Evolutionary conservation across 2,113 vertebrate species (phyloP).

Genomic region (Scopus umbretta): DNA sequence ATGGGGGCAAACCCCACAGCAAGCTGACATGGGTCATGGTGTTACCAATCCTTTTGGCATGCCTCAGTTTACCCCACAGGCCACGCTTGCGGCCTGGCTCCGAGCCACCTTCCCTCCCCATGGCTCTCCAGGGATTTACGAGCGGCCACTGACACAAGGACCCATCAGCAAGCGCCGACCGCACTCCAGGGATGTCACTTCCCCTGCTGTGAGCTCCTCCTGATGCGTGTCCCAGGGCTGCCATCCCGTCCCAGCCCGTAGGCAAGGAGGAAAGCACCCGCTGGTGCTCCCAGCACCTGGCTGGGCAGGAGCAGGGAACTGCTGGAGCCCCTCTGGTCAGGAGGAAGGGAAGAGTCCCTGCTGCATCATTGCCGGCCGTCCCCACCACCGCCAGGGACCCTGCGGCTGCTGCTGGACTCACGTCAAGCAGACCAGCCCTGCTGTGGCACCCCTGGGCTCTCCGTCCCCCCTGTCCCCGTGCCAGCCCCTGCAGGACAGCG

Average conservation of each 20-base stretch:
- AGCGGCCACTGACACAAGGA: fast-evolving
- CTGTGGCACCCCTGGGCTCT: neutral
- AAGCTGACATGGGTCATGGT: fast-evolving
- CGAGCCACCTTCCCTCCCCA: neutral
- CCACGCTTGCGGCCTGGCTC: neutral
- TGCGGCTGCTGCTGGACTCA: neutral
- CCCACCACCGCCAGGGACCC: neutral
- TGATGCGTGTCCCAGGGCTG: neutral
- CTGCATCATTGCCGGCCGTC: neutral
- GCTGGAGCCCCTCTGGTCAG: neutral
- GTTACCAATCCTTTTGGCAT: neutral
- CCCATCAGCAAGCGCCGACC: neutral
- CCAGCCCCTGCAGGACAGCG: neutral
- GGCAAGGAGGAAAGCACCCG: neutral
- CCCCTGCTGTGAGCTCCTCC: too few species aligned
- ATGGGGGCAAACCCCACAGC: neutral
- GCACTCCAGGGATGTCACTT: neutral
- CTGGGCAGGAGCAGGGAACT: neutral
- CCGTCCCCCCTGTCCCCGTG: neutral
- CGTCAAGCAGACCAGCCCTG: neutral
- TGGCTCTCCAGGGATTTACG: fast-evolving
- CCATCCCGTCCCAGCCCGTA: neutral
- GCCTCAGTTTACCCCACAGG: neutral
- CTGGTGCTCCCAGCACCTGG: neutral
- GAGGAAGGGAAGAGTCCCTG: neutral